A percentile compares a stretch with the other conserved stretches of the same genome.
Evolutionary conservation across 2,888 invertebrate species (phyloP).

Genomic region (Synergus japonicus): DNA sequence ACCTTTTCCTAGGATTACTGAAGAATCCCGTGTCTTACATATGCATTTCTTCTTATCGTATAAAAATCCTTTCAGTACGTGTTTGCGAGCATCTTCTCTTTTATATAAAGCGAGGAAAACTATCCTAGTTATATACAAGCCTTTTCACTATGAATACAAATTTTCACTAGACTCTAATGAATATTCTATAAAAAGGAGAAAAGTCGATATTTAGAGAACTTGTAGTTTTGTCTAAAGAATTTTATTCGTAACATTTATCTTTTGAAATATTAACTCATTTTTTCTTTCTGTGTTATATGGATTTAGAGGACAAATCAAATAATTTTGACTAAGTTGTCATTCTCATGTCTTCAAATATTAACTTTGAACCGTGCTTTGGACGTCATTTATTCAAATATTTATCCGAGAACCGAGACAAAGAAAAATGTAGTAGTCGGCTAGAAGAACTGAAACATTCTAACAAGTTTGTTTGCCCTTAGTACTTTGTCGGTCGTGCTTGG

Average conservation of each 20-base stretch:
- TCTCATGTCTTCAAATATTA: not conserved
- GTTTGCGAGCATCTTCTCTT: slow-evolving; percentile 8
- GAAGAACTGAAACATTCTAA: slow-evolving; percentile 11
- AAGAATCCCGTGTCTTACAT: slow-evolving; percentile 1
- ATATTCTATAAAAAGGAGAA: not conserved
- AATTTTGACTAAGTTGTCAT: no score
- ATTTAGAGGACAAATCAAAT: no score
- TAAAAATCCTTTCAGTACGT: slow-evolving; percentile 24
- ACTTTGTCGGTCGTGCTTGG: slow-evolving; percentile 20
- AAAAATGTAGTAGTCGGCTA: not conserved
- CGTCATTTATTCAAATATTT: not conserved
- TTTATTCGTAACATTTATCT: no score
- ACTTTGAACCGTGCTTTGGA: not conserved
- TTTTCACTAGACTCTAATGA: not conserved
- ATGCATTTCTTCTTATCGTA: slow-evolving; percentile 13
- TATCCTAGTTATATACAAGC: not conserved
- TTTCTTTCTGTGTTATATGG: no score
- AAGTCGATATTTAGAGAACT: no score
- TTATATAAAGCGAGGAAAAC: not conserved
- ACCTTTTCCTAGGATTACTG: slow-evolving; percentile 3
- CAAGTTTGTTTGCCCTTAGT: slow-evolving; percentile 8
- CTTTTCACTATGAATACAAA: not conserved
- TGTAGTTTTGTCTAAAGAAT: no score
- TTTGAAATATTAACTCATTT: no score
- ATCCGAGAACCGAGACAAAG: not conserved